A percentile compares a stretch with the other conserved stretches of the same genome.
phyloP scores from a whole-genome alignment of 2,113 vertebrate genomes.

The Grammomys dolichurus region DNA sequence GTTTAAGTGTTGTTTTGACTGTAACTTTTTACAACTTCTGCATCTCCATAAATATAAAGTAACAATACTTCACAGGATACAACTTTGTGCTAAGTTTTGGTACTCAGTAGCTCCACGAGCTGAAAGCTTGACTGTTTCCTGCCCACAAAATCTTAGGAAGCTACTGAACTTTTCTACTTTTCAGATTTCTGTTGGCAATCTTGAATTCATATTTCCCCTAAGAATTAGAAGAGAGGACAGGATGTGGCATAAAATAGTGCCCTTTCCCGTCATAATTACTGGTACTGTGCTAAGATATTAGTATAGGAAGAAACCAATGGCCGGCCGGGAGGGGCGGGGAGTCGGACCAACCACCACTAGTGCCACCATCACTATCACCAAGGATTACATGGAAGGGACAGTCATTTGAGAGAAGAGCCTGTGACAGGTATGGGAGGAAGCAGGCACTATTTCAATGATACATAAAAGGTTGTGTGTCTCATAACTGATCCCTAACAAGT shows the following conservation, averaged over 20 bases:
- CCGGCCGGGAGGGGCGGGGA: too few relatives aligned
- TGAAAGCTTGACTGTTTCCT: neutral
- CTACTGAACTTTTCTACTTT: neutral
- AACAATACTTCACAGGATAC: neutral
- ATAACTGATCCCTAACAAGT: too few relatives aligned
- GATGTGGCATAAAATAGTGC: neutral
- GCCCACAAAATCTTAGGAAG: neutral
- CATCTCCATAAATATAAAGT: constrained; percentile 21
- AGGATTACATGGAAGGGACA: neutral
- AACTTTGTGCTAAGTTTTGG: neutral
- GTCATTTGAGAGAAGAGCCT: neutral
- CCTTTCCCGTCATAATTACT: constrained; percentile 45
- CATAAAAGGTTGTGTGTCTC: neutral
- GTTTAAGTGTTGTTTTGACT: constrained; percentile 7
- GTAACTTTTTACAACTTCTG: neutral
- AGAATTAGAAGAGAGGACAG: constrained; percentile 27
- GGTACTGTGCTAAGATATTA: neutral
- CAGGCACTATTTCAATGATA: too few relatives aligned
- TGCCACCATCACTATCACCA: neutral
- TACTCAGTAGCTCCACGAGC: neutral
- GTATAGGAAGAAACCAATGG: neutral
- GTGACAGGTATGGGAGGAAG: neutral
- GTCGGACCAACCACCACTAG: too few relatives aligned
- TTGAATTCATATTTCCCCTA: neutral
- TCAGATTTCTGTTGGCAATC: constrained; percentile 14